Conservation (phyloP, 2,888 invertebrate genomes). For the Atethmia centrago region DNA sequence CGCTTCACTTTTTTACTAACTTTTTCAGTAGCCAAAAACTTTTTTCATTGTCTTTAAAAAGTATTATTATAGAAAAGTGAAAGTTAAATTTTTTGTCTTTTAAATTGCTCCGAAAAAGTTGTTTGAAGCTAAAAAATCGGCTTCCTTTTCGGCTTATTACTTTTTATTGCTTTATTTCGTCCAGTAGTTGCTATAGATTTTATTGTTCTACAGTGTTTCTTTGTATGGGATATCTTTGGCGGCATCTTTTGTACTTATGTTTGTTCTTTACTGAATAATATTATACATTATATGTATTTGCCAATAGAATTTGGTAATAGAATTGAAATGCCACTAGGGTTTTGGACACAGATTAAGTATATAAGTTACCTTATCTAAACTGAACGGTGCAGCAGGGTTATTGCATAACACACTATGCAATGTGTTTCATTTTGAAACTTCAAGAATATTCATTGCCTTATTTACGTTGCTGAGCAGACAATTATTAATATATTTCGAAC, state of each 20-base stretch:
- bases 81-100: constrained; percentile 74
- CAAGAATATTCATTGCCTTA: no score
- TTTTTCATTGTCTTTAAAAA: constrained; percentile 67
- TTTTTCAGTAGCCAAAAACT: constrained; percentile 77
- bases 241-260: constrained; percentile 35
- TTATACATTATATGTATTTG: neutral
- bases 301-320: neutral
- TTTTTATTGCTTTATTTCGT: constrained; percentile 51
- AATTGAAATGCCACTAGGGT: constrained; percentile 5
- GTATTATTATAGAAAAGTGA: constrained; percentile 80
- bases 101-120: constrained; percentile 56
- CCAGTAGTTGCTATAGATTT: constrained; percentile 55
- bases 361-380: neutral
- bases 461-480: no score
- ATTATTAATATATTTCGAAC: no score
- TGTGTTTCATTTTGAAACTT: no score
- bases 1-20: constrained; percentile 69
- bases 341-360: neutral
- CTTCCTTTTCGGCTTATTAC: constrained; percentile 54
- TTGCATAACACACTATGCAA: no score
- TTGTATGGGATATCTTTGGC: constrained; percentile 46
- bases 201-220: constrained; percentile 47
- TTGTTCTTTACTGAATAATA: constrained; percentile 20
- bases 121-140: constrained; percentile 49
- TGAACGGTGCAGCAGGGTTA: no score